phyloP scores from a whole-genome alignment of 2,113 vertebrate species.

The Patagioenas fasciata region DNA sequence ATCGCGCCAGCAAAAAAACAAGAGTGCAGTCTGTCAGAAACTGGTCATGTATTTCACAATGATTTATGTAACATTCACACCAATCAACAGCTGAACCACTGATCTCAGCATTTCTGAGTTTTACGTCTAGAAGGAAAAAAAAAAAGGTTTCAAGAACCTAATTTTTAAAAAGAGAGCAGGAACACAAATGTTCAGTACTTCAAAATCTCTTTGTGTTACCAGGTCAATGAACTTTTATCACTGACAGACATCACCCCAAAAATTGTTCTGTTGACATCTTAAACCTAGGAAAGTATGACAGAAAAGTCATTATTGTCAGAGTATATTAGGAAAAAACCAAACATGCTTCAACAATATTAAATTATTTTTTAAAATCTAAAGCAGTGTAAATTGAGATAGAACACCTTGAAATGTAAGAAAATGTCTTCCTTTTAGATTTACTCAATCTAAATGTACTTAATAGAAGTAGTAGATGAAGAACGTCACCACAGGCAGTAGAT shows the following conservation, averaged over 20 bases:
- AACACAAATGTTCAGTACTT: not conserved
- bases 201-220: not conserved
- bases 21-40: not conserved
- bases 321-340: not conserved
- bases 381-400: not conserved
- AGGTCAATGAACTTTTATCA: not conserved
- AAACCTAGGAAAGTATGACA: not conserved
- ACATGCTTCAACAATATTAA: not conserved
- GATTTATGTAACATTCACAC: not conserved
- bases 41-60: not conserved
- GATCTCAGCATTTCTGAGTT: not conserved
- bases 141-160: not conserved
- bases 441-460: constrained; percentile 57
- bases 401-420: constrained; percentile 3
- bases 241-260: not conserved
- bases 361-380: not conserved
- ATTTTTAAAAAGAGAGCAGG: not conserved
- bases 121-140: not conserved
- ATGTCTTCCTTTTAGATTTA: constrained; percentile 14
- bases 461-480: constrained; percentile 47
- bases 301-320: not conserved
- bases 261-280: not conserved
- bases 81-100: not conserved
- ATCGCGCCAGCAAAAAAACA: not conserved
- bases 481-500: constrained; percentile 22